Percentiles rank a stretch among this genome's conserved stretches.
Conservation (phyloP, 2,888 invertebrate species). For the Drosophila flavopinicola region DNA sequence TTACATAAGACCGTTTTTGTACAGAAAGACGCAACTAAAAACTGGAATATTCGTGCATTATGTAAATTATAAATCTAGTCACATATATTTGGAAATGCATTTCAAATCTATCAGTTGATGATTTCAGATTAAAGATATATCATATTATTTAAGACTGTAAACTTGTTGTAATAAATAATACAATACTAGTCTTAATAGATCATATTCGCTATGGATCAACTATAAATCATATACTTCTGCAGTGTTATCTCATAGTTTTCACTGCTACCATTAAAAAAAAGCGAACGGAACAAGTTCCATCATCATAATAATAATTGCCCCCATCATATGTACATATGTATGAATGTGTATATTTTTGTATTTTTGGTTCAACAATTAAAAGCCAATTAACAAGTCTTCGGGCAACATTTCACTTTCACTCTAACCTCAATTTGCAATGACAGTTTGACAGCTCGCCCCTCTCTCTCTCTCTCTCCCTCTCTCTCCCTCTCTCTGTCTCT, state of each 20-base stretch:
- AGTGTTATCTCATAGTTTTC: neutral
- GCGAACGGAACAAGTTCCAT: too few species aligned
- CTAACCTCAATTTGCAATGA: constrained; percentile 34
- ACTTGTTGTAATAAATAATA: neutral
- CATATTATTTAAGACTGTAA: too few species aligned
- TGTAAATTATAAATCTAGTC: neutral
- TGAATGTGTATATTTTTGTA: too few species aligned
- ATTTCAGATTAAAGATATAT: too few species aligned
- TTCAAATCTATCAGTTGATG: too few species aligned
- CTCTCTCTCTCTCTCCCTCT: neutral
- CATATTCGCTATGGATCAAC: too few species aligned
- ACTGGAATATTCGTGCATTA: constrained; percentile 9
- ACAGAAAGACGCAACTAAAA: neutral
- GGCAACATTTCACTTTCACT: constrained; percentile 72
- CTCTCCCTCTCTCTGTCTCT: neutral
- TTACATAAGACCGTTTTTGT: neutral
- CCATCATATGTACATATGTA: constrained; percentile 1
- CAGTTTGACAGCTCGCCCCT: constrained; percentile 21
- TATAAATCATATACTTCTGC: neutral
- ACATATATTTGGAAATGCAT: neutral
- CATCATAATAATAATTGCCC: neutral
- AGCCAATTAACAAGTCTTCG: constrained; percentile 71
- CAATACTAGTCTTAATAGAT: too few species aligned
- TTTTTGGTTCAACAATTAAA: constrained; percentile 58
- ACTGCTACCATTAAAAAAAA: neutral